Evolutionary conservation across 1,140 invertebrate species (phyloP).

Genomic region (Drosophila sechellia): DNA sequence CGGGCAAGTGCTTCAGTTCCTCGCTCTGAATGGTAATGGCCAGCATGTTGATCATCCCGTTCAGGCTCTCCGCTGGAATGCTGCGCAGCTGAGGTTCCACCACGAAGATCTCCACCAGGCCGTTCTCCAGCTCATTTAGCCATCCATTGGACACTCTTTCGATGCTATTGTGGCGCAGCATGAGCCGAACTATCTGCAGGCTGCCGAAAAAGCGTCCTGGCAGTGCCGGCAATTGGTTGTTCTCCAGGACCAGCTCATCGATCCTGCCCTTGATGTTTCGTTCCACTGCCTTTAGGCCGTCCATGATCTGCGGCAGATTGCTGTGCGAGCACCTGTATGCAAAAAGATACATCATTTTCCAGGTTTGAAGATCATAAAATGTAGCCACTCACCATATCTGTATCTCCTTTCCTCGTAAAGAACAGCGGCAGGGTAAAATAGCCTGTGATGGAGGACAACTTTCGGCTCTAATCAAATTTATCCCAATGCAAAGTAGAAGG

Average conservation of each 20-base stretch:
- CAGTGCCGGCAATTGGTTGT: slow-evolving; percentile 92
- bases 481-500: slow-evolving; percentile 37
- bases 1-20: slow-evolving; percentile 89
- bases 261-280: slow-evolving; percentile 89
- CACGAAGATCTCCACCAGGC: slow-evolving; percentile 92
- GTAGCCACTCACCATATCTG: slow-evolving; percentile 85
- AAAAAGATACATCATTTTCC: neutral
- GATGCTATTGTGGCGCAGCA: slow-evolving; percentile 92
- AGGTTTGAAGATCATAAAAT: neutral
- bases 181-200: slow-evolving; percentile 90
- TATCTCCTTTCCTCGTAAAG: slow-evolving; percentile 84
- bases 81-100: slow-evolving; percentile 92
- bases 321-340: slow-evolving; percentile 92
- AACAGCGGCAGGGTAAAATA: slow-evolving; percentile 85
- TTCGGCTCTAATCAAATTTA: slow-evolving; percentile 43
- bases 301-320: slow-evolving; percentile 90
- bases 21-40: slow-evolving; percentile 92
- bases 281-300: slow-evolving; percentile 89
- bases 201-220: slow-evolving; percentile 91
- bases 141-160: slow-evolving; percentile 92
- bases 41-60: slow-evolving; percentile 90
- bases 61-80: slow-evolving; percentile 91
- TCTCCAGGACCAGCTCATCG: slow-evolving; percentile 94
- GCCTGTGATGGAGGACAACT: slow-evolving; percentile 85
- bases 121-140: slow-evolving; percentile 90